Evolutionary conservation across 1,140 invertebrate genomes (phyloP), one percentile per base, ranked within the genome.

Genomic region (Plodia interpunctella): DNA sequence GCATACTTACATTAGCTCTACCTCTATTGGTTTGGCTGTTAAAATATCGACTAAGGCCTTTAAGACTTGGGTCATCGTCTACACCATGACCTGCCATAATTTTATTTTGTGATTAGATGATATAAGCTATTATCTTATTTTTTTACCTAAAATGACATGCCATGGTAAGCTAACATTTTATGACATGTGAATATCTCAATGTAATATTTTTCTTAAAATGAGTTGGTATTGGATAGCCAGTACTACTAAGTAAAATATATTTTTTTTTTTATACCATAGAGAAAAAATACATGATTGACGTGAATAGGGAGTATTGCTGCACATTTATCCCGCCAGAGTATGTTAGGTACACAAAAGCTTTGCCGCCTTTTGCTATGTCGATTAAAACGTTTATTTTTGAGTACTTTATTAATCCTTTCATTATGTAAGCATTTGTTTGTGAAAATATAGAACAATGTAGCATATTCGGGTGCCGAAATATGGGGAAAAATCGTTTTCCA

Each of bases 11-110:
- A 70, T 88, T 88, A 13, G 86, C 86, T 63, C 86, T 51, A 10
- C 86, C 86, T 63, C 78, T 76, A 59, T 79, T 81, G 18, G 86
- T 88, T 71, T 81, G 70, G 52, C 76, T 86, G 60, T 88, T 88
- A 50, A 88, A 88, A 65, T 81, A 74, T 59, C 83, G 73, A 38
- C 68, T 76, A 2, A 83, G 30, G 13, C 86, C 86, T 72, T 85
- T 88, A 61, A 88, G 70, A 35, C 66, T 83, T 56, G 83, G 83
- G 59, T 88, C 81, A 60, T 88, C 82, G 6, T 84, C 76, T 19
- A 74, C 67, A 35, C 74, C 82, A 51, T 76, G 68, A 5, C 76
- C 76, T 51, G 72, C 72, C 58, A 60, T 69, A 60, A 64, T 65
- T 54, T 52, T 30, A 57, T 49, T 38, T 60, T 28, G 17, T 11